Evolutionary conservation across 1,140 invertebrate genomes (phyloP), one percentile per base, ranked within the genome.

Genomic region (Ceratosolen solmsi): DNA sequence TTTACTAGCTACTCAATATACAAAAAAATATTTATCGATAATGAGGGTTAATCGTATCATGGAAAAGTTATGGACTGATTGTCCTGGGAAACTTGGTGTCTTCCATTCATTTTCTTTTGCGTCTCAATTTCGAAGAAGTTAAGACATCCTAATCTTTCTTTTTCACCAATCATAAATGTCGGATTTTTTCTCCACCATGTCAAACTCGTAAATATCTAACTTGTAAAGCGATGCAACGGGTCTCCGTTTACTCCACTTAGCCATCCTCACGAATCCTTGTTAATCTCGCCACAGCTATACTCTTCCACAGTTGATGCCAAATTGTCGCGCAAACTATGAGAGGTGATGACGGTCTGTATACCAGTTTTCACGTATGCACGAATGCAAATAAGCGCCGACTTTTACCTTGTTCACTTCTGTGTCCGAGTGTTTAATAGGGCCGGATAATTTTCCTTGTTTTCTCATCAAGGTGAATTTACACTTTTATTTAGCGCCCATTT

Each of bases 321-420:
- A 86, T 87, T 86, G 78, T 76, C 78, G 78, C 72, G 76, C 82
- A 83, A 87, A 86, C 86, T 86, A 87, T 85, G 84, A 77, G 80
- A 60, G 75, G 82, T 76, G 41, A 76, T 79, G 63, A 74, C 46
- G 73, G 33, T n/a, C 58, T n/a, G 2, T 63, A 63, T 20, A 9
- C 20, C 17, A 17, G 2, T 5, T 27, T 3, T 0, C 20, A n/a
- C 27, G 22, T 17, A 33, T 22, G 25, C 13, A 17, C 41, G 8
- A 27, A 0, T 30, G 11, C 15, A 36, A 27, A 56, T 56, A 56
- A 56, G 30, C 65, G 38, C 15, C 73, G 49, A 54, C 38, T 78
- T 78, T 17, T 54, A 15, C 27, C 70, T 27, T 17, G 2, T 30
- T 20, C 71, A 17, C 49, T 22, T 33, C 41, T 1, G 49, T 30